These are phyloP conservation scores for Sarcophaga caerulescens DNA, from an alignment of 2,888 invertebrate species.

Conservation along the genomic window DNA sequence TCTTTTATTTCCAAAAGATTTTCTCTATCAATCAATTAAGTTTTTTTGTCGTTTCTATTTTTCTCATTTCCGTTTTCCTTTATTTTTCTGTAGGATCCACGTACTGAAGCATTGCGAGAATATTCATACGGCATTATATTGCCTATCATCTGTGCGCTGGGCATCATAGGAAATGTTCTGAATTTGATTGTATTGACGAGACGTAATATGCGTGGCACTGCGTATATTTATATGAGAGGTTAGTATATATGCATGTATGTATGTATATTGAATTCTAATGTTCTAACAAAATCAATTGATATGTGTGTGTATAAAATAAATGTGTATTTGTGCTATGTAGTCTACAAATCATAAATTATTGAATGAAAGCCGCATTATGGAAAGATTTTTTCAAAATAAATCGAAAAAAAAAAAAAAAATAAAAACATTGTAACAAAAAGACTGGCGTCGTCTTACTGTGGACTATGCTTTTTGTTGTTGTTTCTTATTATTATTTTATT, in stretches of 20 bases:
- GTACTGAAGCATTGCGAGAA: conserved; percentile 83
- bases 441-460: too few species aligned
- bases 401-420: neutral
- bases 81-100: conserved; percentile 82
- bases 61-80: neutral
- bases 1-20: conserved; percentile 42
- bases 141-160: conserved; percentile 87
- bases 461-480: too few species aligned
- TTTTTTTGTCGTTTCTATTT: conserved; percentile 6
- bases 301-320: too few species aligned
- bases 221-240: conserved; percentile 91
- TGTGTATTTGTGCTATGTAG: neutral
- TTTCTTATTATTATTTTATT: neutral
- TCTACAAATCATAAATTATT: conserved; percentile 40
- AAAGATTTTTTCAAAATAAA: conserved; percentile 30
- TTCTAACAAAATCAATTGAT: neutral
- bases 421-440: too few species aligned
- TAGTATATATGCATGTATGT: conserved; percentile 75
- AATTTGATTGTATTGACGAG: conserved; percentile 90
- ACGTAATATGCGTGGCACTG: conserved; percentile 89
- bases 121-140: conserved; percentile 86
- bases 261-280: neutral
- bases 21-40: conserved; percentile 56
- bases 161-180: conserved; percentile 89
- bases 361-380: conserved; percentile 20